Evolutionary conservation across 2,797 vertebrate species (phyloP), one percentile per base, ranked within the genome.

Genomic region (Bradypodion pumilum): DNA sequence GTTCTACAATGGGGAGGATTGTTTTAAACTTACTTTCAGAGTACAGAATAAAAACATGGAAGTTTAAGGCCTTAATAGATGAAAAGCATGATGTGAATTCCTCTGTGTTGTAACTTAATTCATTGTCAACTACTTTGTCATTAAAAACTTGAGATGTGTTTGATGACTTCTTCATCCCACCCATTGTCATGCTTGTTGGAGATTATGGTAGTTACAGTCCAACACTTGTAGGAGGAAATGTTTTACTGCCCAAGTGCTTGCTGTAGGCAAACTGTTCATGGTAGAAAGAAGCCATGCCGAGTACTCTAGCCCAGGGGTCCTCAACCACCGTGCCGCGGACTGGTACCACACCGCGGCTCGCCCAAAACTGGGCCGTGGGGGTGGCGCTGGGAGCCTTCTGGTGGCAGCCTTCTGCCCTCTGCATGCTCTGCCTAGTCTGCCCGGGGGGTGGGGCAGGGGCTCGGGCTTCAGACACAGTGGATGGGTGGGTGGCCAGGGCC

Each of bases 61-160:
- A 59, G 10, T 1, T 10, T n/a, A 4, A 25, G 75, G 2, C 40
- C 35, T 80, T 49, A 32, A 16, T 63, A 80, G 77, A 25, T 42
- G 92, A 21, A 82, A 44, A 81, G 89, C 87, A 16, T 29, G 44
- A 49, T 10, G 8, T 74, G 52, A 77, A 88, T 44, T 3, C 56
- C 42, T 62, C 2, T 46, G 40, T 77, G 27, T 37, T 72, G 6
- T 35, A 56, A 76, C 87, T 88, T 91, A 87, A 81, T 90, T 89
- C 90, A 74, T 44, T 94, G 86, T 93, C 84, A 94, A 85, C 94
- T 85, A 87, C 76, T 87, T 91, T 94, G 82, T 91, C 89, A 96
- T 95, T 97, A 96, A 98, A 96, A 92, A 83, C 83, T n/a, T n/a
- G 19, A 66, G 23, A 68, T 15, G 60, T 65, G 5, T 49, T 65